A percentile compares a stretch with the other conserved stretches of the same genome.
These are phyloP conservation scores for Meliscaeva auricollis DNA, from an alignment of 2,888 invertebrate genomes.

Conservation along the genomic window DNA sequence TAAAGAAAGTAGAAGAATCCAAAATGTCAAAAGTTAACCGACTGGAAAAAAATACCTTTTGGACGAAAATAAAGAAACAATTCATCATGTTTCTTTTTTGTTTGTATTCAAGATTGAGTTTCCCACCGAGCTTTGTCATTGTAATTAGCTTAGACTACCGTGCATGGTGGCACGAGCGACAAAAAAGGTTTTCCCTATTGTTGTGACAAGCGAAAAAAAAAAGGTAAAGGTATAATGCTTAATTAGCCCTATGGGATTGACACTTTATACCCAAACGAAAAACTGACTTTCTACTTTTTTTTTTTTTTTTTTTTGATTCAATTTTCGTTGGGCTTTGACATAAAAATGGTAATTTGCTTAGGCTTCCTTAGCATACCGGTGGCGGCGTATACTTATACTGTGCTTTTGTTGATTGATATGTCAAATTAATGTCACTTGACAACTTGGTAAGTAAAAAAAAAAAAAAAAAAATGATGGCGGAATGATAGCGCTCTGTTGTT, in stretches of 20 bases:
- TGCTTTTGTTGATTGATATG: slow-evolving; percentile 52
- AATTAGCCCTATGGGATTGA: background rate
- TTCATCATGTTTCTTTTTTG: slow-evolving; percentile 19
- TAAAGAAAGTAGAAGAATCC: slow-evolving; percentile 1
- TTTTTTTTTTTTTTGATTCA: background rate
- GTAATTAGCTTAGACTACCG: slow-evolving; percentile 15
- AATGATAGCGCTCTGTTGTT: background rate
- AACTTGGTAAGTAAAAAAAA: slow-evolving; percentile 6
- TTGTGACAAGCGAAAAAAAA: background rate
- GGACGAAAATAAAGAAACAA: slow-evolving; percentile 2
- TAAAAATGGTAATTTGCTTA: slow-evolving; percentile 59
- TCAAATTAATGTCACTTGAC: slow-evolving; percentile 64
- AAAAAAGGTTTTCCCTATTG: slow-evolving; percentile 6
- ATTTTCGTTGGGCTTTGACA: slow-evolving; percentile 17
- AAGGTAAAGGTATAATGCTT: slow-evolving; percentile 8
- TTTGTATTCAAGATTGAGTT: slow-evolving; percentile 12
- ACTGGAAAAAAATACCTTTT: slow-evolving; percentile 17
- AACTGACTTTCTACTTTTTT: slow-evolving; percentile 1
- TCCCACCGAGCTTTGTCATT: slow-evolving; percentile 5
- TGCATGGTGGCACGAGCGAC: slow-evolving; percentile 12
- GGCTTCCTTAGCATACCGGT: slow-evolving; percentile 14
- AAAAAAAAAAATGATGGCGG: slow-evolving; percentile 42
- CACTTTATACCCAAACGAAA: background rate
- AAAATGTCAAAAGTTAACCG: slow-evolving; percentile 28
- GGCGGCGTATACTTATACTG: background rate